Evolutionary conservation across 2,797 vertebrate genomes (phyloP), one percentile per base, ranked within the genome.

Genomic region (Siniperca undulata): DNA sequence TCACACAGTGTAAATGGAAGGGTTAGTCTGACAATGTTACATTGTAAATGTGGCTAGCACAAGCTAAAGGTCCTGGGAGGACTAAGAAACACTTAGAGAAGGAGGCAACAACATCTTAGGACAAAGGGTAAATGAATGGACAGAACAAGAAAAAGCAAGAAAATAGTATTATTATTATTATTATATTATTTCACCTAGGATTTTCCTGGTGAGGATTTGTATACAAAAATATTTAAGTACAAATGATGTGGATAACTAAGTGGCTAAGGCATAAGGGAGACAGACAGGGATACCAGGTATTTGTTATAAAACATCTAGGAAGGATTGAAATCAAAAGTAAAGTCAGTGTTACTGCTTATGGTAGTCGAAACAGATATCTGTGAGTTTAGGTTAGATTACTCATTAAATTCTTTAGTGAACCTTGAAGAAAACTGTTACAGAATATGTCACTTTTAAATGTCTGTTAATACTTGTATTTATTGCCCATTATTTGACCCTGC

Each of bases 291-390:
- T 42, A 16, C 4, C 30, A 56, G 17, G 69, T 61, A 34, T 69
- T 69, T 88, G 88, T 91, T 92, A 66, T 68, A 40, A 55, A 77
- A 79, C n/a, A 60, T 80, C 40, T 52, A n/a, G 44, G 80, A 2
- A 83, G 86, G 75, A 64, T 27, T 84, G 38, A 78, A 69, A 82
- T 88, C 50, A 84, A 64, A 80, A 90, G 87, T 77, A 81, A 93
- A 84, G 96, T 97, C 97, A 97, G 96, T 97, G 96, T 97, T 97
- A 93, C 97, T 97, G 97, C 97, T 97, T 94, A 86, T 91, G 83
- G 88, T 82, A 89, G 84, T 94, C 77, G 83, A 82, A 68, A 60
- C 24, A 9, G n/a, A 83, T 77, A 19, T 62, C 20, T 11, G 11
- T 64, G 71, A 48, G 20, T 38, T 56, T 60, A 9, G 53, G 17